These are phyloP conservation scores for Syngnathus rostellatus DNA, from an alignment of 2,797 vertebrate genomes.

Conservation along the genomic window DNA sequence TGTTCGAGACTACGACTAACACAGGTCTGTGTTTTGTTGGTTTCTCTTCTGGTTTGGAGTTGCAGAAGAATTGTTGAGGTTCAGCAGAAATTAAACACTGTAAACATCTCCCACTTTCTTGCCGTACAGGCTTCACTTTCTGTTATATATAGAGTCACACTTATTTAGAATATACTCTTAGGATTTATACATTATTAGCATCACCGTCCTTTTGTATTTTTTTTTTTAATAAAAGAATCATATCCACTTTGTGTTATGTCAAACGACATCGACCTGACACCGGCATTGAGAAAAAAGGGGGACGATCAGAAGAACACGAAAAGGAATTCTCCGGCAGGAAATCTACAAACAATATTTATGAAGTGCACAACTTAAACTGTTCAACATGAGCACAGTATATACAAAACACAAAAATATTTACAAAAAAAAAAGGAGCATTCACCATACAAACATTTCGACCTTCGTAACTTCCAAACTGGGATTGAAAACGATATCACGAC, in stretches of 20 bases:
- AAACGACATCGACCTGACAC: not conserved
- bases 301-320: not conserved
- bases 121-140: not conserved
- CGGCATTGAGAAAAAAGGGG: not conserved
- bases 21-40: not conserved
- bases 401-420: no score
- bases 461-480: no score
- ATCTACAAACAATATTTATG: not conserved
- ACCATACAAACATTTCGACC: no score
- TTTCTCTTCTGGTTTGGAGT: not conserved
- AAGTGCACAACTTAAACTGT: not conserved
- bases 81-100: not conserved
- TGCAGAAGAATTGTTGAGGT: not conserved
- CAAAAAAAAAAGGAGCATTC: no score
- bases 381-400: no score
- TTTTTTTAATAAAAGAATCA: not conserved
- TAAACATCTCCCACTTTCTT: not conserved
- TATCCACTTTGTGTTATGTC: not conserved
- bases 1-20: not conserved
- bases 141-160: not conserved
- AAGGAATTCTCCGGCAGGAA: not conserved
- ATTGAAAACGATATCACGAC: no score
- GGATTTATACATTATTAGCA: not conserved
- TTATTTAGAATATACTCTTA: not conserved
- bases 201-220: not conserved